A percentile compares a stretch with the other conserved stretches of the same genome.
Evolutionary conservation across 2,113 vertebrate species (phyloP).

Genomic region (Misgurnus mizolepis): DNA sequence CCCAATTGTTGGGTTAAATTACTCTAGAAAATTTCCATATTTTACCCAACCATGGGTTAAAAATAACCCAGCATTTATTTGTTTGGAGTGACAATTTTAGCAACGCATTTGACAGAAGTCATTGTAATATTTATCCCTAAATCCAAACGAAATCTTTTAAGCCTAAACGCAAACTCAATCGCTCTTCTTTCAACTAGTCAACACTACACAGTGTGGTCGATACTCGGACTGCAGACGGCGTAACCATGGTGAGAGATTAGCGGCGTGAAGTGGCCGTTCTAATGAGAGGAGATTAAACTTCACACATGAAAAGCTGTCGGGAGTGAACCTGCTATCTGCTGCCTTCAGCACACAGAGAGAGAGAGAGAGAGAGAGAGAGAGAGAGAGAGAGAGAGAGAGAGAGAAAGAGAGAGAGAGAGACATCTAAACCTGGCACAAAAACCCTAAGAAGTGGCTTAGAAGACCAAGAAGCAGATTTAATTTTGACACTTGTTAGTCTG

Average conservation of each 20-base stretch:
- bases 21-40: no score
- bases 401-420: not conserved
- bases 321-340: conserved; percentile 31
- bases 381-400: not conserved
- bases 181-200: not conserved
- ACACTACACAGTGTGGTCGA: not conserved
- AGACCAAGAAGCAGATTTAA: no score
- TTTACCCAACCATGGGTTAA: no score
- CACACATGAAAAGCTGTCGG: conserved; percentile 31
- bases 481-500: no score
- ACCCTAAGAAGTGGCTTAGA: no score
- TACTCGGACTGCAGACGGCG: not conserved
- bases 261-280: conserved; percentile 37
- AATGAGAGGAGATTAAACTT: conserved; percentile 30
- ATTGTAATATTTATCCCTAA: not conserved
- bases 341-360: not conserved
- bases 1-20: no score
- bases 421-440: no score
- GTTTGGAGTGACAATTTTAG: not conserved
- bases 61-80: no score
- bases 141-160: not conserved
- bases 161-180: not conserved
- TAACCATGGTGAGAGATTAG: conserved; percentile 31
- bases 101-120: not conserved
- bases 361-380: not conserved